Evolutionary conservation across 2,113 vertebrate genomes (phyloP).

Genomic region (Vombatus ursinus): DNA sequence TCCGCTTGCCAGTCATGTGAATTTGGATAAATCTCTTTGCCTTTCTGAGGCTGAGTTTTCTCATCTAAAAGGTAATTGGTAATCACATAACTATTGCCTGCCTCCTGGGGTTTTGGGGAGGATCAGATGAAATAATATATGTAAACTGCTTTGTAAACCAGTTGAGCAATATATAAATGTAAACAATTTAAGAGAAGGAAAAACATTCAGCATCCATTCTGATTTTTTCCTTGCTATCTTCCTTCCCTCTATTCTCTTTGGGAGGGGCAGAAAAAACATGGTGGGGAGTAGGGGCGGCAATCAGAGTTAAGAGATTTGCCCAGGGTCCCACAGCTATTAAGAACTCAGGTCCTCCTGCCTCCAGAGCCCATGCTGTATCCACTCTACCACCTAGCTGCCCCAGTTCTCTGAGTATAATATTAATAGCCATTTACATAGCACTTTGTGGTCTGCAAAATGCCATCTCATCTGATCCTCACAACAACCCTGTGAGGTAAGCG

Average conservation of each 20-base stretch:
- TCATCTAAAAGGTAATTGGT: neutral
- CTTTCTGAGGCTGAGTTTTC: neutral
- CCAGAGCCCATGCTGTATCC: neutral
- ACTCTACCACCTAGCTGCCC: neutral
- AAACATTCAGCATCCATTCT: neutral
- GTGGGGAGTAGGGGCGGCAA: too few species aligned
- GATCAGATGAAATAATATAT: neutral
- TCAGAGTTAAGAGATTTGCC: too few species aligned
- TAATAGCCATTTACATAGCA: neutral
- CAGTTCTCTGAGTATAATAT: neutral
- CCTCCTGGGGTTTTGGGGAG: neutral
- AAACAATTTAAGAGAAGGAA: neutral
- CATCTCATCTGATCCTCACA: neutral
- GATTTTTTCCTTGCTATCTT: neutral
- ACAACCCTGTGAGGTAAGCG: neutral
- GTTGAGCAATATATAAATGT: neutral
- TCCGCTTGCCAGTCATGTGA: neutral
- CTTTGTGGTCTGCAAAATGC: neutral
- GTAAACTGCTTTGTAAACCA: neutral
- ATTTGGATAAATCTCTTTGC: neutral
- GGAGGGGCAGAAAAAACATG: too few species aligned
- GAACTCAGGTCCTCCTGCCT: neutral
- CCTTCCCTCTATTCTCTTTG: neutral
- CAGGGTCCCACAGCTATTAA: neutral
- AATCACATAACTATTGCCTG: neutral